Evolutionary conservation across 2,888 invertebrate species (phyloP).

Genomic region (Sphecodes monilicornis): DNA sequence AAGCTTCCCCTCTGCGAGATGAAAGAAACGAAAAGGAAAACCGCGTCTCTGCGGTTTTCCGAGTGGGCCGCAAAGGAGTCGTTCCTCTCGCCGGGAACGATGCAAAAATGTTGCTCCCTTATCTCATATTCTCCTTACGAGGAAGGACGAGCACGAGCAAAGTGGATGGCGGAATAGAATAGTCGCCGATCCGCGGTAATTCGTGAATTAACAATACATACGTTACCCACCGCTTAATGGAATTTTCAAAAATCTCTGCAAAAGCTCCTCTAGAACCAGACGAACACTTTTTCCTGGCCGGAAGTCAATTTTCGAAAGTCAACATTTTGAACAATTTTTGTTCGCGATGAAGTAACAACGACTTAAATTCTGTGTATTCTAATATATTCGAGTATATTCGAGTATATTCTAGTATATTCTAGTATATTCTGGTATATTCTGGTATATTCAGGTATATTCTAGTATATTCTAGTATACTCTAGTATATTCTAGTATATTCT

Average conservation of each 20-base stretch:
- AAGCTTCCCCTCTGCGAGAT: conserved; percentile 48
- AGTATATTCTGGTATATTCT: too few relatives aligned
- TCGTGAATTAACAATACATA: conserved; percentile 22
- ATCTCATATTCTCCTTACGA: conserved; percentile 49
- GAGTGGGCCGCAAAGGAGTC: conserved; percentile 19
- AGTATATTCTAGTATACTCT: too few relatives aligned
- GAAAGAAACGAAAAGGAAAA: conserved; percentile 47
- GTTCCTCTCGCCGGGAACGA: conserved; percentile 28
- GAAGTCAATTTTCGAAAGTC: too few relatives aligned
- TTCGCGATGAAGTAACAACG: too few relatives aligned
- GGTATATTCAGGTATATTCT: too few relatives aligned
- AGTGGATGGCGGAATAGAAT: conserved; percentile 11
- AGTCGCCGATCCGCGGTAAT: not conserved
- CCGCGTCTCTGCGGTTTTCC: conserved; percentile 13
- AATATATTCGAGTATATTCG: too few relatives aligned
- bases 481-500: too few relatives aligned
- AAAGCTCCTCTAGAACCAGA: not conserved
- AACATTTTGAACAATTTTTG: too few relatives aligned
- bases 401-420: too few relatives aligned
- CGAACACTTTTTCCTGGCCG: too few relatives aligned
- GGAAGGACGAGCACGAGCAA: conserved; percentile 24
- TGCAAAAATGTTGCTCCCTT: conserved; percentile 44
- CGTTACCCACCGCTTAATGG: not conserved
- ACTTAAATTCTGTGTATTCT: too few relatives aligned
- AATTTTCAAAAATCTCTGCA: not conserved